Base-by-base conservation (phyloP, 1,140 invertebrate genomes). In the Brachionus calyciflorus region DNA sequence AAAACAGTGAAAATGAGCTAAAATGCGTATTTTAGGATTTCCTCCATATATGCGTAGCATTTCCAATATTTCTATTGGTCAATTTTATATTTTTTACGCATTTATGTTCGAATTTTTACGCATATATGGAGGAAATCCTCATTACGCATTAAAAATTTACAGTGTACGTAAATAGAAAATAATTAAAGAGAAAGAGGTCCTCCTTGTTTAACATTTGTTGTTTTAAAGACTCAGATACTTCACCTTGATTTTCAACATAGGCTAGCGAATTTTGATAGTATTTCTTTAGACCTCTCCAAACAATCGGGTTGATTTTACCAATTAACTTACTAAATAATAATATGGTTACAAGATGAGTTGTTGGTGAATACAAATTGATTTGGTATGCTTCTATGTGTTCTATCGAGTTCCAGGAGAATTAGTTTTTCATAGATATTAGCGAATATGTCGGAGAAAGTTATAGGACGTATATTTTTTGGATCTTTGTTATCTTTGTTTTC, bases 401-500 rank as follows among this genome's bases (percentile, higher is more conserved):
- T 7, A 19, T 65, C 19, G 17, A 65, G 24, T 41, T 40, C 19
- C 21, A 21, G 14, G n/a, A 65, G 37, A 17, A 65, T 41, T 17
- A 28, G 30, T 24, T 41, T 65, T 65, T 65, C 60, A 26, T 28
- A 65, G 21, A 65, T 65, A 37, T 65, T 65, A 41, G 60, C 37
- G 41, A 65, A n/a, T 41, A 37, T 37, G 60, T 65, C 60, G 17
- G 60, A 65, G 40, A 65, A 17, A 41, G 60, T 65, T 19, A 65
- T 65, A 21, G 60, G 60, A n/a, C 55, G 14, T 17, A 60, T n/a
- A 17, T 60, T 60, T 1, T 60, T 37, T 14, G 19, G 33, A 37
- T 65, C 37, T 41, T 37, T 19, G 19, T 65, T 28, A 33, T 28
- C 33, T 65, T 65, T 19, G 30, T 41, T 65, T 21, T 44, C 60